Evolutionary conservation across 64 coral and sea anemone genomes (phyloP).

Genomic region (Exaiptasia diaphana): DNA sequence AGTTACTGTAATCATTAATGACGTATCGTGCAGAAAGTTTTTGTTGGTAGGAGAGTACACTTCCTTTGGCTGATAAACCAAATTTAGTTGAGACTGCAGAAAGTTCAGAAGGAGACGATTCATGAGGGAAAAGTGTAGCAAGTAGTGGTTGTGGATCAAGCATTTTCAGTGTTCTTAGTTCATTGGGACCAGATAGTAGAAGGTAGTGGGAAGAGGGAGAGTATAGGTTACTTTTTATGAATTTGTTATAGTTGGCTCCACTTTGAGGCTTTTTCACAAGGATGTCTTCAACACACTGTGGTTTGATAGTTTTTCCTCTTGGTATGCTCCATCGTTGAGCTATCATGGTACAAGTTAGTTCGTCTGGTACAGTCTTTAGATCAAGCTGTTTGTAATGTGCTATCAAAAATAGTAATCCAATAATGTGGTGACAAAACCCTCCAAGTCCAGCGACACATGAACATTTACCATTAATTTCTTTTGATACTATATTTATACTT

Average conservation of each 20-base stretch:
- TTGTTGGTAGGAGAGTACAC: conserved; percentile 52
- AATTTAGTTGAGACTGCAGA: conserved; percentile 15
- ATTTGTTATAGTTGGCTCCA: conserved; percentile 43
- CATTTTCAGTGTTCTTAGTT: not conserved
- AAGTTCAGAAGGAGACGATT: not conserved
- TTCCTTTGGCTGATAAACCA: conserved; percentile 24
- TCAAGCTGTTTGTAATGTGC: conserved; percentile 37
- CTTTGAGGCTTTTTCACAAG: conserved; percentile 42
- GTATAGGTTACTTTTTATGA: conserved; percentile 51
- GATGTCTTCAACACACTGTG: conserved; percentile 3
- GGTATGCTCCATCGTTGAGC: conserved; percentile 56
- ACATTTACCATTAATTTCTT: conserved; percentile 7
- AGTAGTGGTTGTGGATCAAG: conserved; percentile 49
- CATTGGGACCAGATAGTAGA: not conserved
- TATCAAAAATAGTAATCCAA: conserved; percentile 39
- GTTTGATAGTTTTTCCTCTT: conserved; percentile 28
- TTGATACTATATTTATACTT: not conserved
- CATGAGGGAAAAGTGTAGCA: conserved; percentile 14
- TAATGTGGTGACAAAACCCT: conserved; percentile 43
- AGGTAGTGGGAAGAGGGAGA: conserved; percentile 24
- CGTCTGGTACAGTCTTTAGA: conserved; percentile 29
- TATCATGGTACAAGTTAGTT: conserved; percentile 31
- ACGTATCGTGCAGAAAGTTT: conserved; percentile 41
- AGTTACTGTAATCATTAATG: conserved; percentile 51
- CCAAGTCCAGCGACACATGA: conserved; percentile 50